Conservation (phyloP, 2,888 invertebrate genomes). For the Scaptomyza caliginosa region DNA sequence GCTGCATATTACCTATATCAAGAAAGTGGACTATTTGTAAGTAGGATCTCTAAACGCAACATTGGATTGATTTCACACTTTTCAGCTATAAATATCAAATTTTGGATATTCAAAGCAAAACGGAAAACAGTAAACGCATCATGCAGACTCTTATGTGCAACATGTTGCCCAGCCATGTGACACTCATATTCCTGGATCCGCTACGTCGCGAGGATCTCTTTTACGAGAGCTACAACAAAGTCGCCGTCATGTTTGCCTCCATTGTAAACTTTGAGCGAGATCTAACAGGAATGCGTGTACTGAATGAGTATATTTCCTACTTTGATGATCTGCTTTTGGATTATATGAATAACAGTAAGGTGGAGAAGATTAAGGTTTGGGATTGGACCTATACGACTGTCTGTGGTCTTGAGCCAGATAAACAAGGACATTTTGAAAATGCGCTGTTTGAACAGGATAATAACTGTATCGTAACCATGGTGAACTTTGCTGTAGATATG, state of each 20-base stretch:
- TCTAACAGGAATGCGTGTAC: constrained; percentile 87
- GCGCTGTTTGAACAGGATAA: constrained; percentile 15
- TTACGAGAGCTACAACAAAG: constrained; percentile 93
- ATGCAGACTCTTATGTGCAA: constrained; percentile 95
- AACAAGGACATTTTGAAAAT: background rate
- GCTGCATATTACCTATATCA: constrained; percentile 94
- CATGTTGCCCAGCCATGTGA: constrained; percentile 96
- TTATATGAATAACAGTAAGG: constrained; percentile 86
- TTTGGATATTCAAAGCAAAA: constrained; percentile 92
- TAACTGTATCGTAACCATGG: constrained; percentile 85
- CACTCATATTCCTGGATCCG: constrained; percentile 70
- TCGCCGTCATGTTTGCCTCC: constrained; percentile 98
- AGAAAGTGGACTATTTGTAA: constrained; percentile 91
- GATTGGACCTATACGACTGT: constrained; percentile 99
- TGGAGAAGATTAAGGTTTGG: constrained; percentile 98
- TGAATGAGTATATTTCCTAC: constrained; percentile 95
- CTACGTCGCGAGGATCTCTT: constrained; percentile 88
- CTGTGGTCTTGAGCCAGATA: constrained; percentile 89
- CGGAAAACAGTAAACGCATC: constrained; percentile 91
- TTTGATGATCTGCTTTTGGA: constrained; percentile 92
- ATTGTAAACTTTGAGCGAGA: constrained; percentile 91
- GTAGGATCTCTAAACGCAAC: constrained; percentile 28
- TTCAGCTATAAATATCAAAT: constrained; percentile 87
- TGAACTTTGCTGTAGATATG: constrained; percentile 90
- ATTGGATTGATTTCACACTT: background rate